Evolutionary conservation across 2,888 invertebrate genomes (phyloP), one percentile per base, ranked within the genome.

Genomic region (Volucella inanis): DNA sequence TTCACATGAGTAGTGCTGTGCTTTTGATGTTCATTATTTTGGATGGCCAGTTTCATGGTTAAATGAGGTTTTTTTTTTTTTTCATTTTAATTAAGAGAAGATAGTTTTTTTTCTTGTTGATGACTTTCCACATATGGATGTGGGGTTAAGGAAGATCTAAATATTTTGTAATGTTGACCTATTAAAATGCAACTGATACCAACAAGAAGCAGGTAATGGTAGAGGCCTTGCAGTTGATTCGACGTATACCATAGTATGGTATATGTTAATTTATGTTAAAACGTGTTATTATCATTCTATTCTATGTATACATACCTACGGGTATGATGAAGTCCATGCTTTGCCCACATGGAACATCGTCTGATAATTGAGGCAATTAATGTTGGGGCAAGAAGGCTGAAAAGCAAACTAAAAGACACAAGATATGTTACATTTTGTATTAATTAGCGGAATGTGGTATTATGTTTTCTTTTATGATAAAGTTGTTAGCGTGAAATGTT

Each of bases 121-220:
- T 68, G 9, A 62, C 41, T 79, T 75, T 64, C 64, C 47, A 62
- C 64, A 54, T 75, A 41, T 47, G 15, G 14, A 15, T 2, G 11
- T 43, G 12, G 8, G 45, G 41, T 38, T 54, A 65, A 41, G 39
- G 31, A 55, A 72, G 77, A 62, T 83, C 78, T 75, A 65, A 79
- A 84, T 75, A 76, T 80, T 80, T 84, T 75, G 79, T 79, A 75
- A 84, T 75, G 84, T 62, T 84, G 84, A 79, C 84, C 79, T 75
- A 84, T 76, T 79, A 84, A 84, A 75, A 84, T 68, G 72, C 68
- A 83, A 78, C 39, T 41, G 50, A 54, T 15, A 14, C 38, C 59
- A 38, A 45, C 68, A 52, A 68, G 45, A 49, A 75, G 18, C 39
- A 57, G 54, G 74, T 45, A 64, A 74, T 64, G 64, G 57, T 57